Base-by-base conservation (phyloP, 64 coral and sea anemone genomes). In the Catalaphyllia jardinei region DNA sequence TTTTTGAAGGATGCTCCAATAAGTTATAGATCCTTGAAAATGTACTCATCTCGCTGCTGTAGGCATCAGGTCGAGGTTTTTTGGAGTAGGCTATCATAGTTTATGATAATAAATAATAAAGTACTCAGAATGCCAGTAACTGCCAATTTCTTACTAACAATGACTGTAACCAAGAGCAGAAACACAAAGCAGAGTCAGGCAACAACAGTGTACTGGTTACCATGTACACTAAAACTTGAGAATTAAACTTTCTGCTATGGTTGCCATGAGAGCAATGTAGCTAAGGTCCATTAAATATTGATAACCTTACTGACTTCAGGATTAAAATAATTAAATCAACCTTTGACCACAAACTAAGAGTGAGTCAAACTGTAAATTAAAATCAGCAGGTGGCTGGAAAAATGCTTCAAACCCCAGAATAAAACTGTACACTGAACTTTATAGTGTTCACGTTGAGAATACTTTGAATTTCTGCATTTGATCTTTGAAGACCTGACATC, bases 1-100 rank as follows among this genome's bases (percentile, higher is more conserved):
- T 19, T 71, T 69, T 46, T 20, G 60, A 69, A 22, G 81, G 38
- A 85, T 69, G 62, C 65, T 85, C 81, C 62, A 85, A 16, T 85
- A 85, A 85, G 81, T 85, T 85, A 85, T 67, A 71, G 28, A 85
- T 71, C 69, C 81, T 85, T 85, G 81, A 46, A 71, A 85, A 85
- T 50, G 81, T 85, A 71, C 81, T 85, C 62, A 71, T 64, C 28
- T 71, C n/a, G 27, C 42, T 64, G 31, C 29, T 24, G 35, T 85
- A 71, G 29, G 33, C 31, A 71, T 71, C 29, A 25, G 62, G 35
- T 20, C 10, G n/a, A 85, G 60, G 81, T 51, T 50, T 85, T 50
- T 67, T 85, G 25, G 62, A 24, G 24, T 50, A 18, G 38, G 81
- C 33, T 71, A 42, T 25, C 31, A 85, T 50, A 10, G 3, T 77